Evolutionary conservation across 2,797 vertebrate genomes (phyloP), one percentile per base, ranked within the genome.

Genomic region (Eleutherodactylus coqui): DNA sequence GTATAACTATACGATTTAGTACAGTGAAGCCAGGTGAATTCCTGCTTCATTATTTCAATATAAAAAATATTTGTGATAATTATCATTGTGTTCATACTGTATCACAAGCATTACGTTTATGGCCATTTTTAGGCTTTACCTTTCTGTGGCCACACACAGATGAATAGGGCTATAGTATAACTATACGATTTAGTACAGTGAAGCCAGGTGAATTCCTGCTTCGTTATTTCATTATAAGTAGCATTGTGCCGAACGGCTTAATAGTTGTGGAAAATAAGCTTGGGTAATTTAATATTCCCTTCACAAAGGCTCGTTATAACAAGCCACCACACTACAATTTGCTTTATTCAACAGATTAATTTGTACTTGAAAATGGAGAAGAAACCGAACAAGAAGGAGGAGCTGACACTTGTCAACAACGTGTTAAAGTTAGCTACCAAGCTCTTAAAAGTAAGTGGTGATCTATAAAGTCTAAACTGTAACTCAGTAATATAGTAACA

Each of bases 311-410:
- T 9, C 60, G 17, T 34, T 32, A 21, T 72, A 41, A 72, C 36
- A 43, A 72, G 17, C 19, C 27, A 36, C 47, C 17, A 53, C 41
- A 32, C 53, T 58, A 55, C 47, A 1, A 77, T 77, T 6, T 77
- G 17, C 47, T 58, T 19, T 81, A 53, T 60, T 16, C 81, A 32
- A 88, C 90, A 97, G 98, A 99, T 99, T 92, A 99, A 99, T 91
- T 91, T 99, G 91, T 99, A 99, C 93, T 96, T 99, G 94, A 99
- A 99, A 95, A 99, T 99, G 98, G 98, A 99, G 93, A 99, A 99
- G 94, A 99, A 99, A 90, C 98, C 98, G 87, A 99, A 99, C 92
- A 99, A 99, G 93, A 99, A 99, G 87, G 98, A 99, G 85, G 98
- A 99, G 89, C 94, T 99, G 89, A 99, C 96, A 0, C 93, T 99